Evolutionary conservation across 2,797 vertebrate genomes (phyloP).

Genomic region (Gymnopithys bicolor): DNA sequence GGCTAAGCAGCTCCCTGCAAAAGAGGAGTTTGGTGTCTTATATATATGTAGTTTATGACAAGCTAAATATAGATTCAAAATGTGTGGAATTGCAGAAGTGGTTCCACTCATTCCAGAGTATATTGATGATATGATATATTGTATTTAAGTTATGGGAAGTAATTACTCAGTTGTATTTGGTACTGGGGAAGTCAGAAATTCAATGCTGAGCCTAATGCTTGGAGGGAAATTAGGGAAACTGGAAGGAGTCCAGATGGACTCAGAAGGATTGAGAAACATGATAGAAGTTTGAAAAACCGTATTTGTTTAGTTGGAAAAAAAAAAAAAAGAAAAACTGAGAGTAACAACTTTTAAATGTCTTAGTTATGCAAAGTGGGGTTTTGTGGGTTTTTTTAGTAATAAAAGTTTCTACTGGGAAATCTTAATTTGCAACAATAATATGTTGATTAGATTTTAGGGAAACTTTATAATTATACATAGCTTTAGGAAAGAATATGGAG

Average conservation of each 20-base stretch:
- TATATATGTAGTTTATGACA: neutral
- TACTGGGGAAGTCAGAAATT: neutral
- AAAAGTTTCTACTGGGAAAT: neutral
- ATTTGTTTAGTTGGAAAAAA: neutral
- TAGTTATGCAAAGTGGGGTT: neutral
- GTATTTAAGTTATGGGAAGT: neutral
- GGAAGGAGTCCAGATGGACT: neutral
- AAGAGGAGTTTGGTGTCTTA: neutral
- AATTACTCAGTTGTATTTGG: neutral
- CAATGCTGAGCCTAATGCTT: neutral
- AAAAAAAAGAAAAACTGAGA: neutral
- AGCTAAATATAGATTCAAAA: constrained; percentile 4
- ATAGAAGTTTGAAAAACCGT: neutral
- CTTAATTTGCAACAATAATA: neutral
- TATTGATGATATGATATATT: neutral
- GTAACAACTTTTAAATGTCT: neutral
- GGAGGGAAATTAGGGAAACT: neutral
- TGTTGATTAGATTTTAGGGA: neutral
- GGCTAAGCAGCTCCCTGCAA: neutral
- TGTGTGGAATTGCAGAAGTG: neutral
- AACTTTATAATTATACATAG: neutral
- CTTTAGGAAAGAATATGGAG: neutral
- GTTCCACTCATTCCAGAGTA: neutral
- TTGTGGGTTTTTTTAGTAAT: neutral
- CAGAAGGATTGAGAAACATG: neutral